Evolutionary conservation across 2,888 invertebrate genomes (phyloP), one percentile per base, ranked within the genome.

Genomic region (Branchellion lobata): DNA sequence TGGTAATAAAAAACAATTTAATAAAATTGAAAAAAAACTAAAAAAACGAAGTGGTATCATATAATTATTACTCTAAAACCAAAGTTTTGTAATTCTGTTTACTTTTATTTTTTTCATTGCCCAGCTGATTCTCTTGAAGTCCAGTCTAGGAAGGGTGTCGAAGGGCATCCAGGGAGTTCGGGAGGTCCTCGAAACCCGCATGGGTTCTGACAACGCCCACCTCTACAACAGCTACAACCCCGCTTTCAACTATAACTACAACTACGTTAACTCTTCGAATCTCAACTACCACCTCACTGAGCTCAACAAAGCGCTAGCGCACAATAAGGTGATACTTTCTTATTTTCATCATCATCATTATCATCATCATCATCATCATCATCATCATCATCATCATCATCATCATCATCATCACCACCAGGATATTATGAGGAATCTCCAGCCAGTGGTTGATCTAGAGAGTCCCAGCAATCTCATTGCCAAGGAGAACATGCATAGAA

Each of bases 351-450:
- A 57, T 57, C 21, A 57, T 24, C 24, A 24, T n/a, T n/a, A 57
- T n/a, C 61, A 57, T 57, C 61, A 40, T 71, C 33, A 76, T 68
- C 31, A 68, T 61, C n/a, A 76, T 24, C 47, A 74, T 24, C 74
- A 74, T 40, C 47, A 74, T 40, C 47, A 47, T 74, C 47, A 74
- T 74, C 74, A 74, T 34, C 74, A 47, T 40, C 74, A 57, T n/a
- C 21, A 57, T n/a, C 24, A 24, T 24, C 61, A 57, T 24, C 61
- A 57, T 57, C 61, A 40, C 31, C 34, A 33, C 31, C 47, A 74
- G 31, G 40, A 74, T 14, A 24, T 57, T 5, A 24, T 57, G 61
- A 57, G 24, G 61, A 57, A 57, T n/a, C n/a, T 57, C 11, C 3
- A n/a, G 61, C 5, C n/a, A n/a, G 61, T 57, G 61, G 61, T 57